Base-by-base conservation (phyloP, 2,797 vertebrate genomes). In the Gallinago solitaria region DNA sequence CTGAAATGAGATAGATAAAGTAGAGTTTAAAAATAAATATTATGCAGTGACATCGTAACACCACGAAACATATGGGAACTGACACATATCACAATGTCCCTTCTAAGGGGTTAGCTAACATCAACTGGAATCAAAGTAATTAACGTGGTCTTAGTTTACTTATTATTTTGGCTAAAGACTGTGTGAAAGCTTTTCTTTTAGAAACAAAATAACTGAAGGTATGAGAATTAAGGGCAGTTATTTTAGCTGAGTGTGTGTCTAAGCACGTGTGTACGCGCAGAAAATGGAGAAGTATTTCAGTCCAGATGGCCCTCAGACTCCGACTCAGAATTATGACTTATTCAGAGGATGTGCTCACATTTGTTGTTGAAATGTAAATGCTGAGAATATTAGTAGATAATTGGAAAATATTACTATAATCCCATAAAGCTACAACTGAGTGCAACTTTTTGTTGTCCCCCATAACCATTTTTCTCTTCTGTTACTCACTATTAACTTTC, bases 61-160 rank as follows among this genome's bases (percentile, higher is more conserved):
- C 45, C 71, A 87, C 74, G 90, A 95, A 94, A 92, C 90, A 82
- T 61, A 89, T 80, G 90, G 91, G 45, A 96, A 88, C 75, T 39
- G 88, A 89, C 60, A 93, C 28, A 56, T 50, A 67, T 27, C 83
- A 65, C 65, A 94, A 50, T 35, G 80, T 12, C 35, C 77, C 74
- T 56, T 54, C 79, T 51, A 33, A 5, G 15, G 67, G 39, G 60
- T 54, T 69, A 69, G 54, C 59, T 50, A 82, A 82, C n/a, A 81
- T 41, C 32, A 48, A 12, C 28, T 35, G 33, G 17, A 94, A 89
- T 70, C 48, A n/a, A 60, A 84, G n/a, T n/a, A 64, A 90, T 73
- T 87, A 91, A 76, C 81, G 8, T 10, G 33, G 12, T 53, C 45
- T 80, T 64, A 60, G 30, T 24, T 95, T 54, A 87, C 64, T 68